Conservation (phyloP, 2,888 invertebrate species). For the Coenonympha glycerion region DNA sequence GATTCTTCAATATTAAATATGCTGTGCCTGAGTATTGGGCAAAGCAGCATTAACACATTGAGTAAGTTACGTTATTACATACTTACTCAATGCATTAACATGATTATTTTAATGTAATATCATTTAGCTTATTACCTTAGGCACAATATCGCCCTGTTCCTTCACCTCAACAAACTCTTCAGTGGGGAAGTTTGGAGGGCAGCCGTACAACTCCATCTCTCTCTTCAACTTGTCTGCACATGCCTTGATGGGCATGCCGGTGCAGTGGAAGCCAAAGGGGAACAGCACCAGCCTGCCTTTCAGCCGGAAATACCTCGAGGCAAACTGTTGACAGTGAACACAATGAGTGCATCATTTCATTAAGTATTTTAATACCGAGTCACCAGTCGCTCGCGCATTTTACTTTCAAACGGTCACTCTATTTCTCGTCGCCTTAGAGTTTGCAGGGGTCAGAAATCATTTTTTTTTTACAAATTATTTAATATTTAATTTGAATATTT, state of each 20-base stretch:
- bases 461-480: background rate
- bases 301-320: constrained; percentile 91
- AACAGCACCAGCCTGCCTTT: constrained; percentile 94
- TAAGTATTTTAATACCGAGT: background rate
- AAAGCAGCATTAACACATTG: too few species aligned
- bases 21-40: too few species aligned
- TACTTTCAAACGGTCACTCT: too few species aligned
- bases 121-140: too few species aligned
- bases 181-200: constrained; percentile 91
- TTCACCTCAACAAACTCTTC: constrained; percentile 66
- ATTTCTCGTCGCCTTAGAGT: too few species aligned
- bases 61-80: too few species aligned
- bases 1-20: too few species aligned
- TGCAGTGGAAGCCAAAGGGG: constrained; percentile 99
- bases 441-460: too few species aligned
- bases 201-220: constrained; percentile 94
- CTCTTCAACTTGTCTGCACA: constrained; percentile 97
- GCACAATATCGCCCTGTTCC: constrained; percentile 74
- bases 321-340: constrained; percentile 79
- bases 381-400: too few species aligned
- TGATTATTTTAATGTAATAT: too few species aligned
- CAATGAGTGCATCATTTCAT: background rate
- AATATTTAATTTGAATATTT: too few species aligned
- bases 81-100: too few species aligned
- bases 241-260: constrained; percentile 99